Evolutionary conservation across 1,140 invertebrate genomes (phyloP), one percentile per base, ranked within the genome.

Genomic region (Halotydeus destructor): DNA sequence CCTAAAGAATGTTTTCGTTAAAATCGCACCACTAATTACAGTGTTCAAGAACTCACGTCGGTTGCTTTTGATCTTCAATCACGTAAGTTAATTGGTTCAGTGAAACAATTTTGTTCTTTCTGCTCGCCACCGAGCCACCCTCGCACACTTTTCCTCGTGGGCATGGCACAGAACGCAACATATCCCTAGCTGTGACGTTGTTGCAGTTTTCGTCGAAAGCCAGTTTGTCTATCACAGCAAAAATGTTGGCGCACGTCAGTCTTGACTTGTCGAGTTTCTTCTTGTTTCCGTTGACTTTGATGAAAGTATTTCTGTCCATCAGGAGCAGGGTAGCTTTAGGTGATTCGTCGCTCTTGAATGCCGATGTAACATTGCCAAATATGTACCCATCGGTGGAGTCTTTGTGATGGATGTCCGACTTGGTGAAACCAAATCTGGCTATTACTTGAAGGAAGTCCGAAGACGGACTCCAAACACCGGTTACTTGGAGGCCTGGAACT

Each of bases 381-480:
- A 93, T 86, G 58, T 84, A 93, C 23, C 89, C 88, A 61, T 77
- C 75, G 44, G 82, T 84, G 47, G 78, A 72, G 48, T 72, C 71
- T 52, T 73, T 65, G 49, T 75, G 69, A 57, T 80, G 71, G 19
- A 71, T 68, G 58, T 88, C 79, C n/a, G 85, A 89, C 61, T 93
- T 88, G 63, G 93, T 84, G 59, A 94, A 85, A 41, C 86, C 88
- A 61, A 93, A 96, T 62, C 93, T 93, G 3, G 81, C 69, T 26
- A 96, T 21, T 8, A 44, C 42, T 36, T 44, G 28, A 9, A 44
- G 24, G 5, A 19, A 16, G 33, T 16, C 31, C 16, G 37, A 3
- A 27, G 36, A 44, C 23, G 42, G 42, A 45, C 41, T 45, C 42
- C 42, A 44, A 19, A 42, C 19, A n/a, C 42, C 42, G 9, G 24